phyloP scores from a whole-genome alignment of 2,888 invertebrate species.

The Dastarcus helophoroides region DNA sequence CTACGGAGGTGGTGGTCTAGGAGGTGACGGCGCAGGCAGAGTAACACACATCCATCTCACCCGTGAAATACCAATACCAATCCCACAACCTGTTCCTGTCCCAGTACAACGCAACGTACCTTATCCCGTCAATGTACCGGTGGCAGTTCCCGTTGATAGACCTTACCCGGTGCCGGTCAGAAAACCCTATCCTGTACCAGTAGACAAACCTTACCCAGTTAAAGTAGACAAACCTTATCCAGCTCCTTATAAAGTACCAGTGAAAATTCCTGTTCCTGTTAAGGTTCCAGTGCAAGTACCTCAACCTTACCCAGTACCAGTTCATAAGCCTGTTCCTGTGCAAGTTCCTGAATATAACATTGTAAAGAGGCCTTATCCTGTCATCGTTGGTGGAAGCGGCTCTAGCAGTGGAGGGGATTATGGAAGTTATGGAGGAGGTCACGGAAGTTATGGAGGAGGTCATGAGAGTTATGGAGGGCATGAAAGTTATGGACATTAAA shows the following conservation, averaged over 20 bases:
- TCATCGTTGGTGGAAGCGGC: too few relatives aligned
- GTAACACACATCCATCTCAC: slow-evolving; percentile 36
- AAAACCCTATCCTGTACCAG: slow-evolving; percentile 41
- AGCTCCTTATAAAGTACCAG: slow-evolving; percentile 25
- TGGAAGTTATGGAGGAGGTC: slow-evolving; percentile 17
- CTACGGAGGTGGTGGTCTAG: slow-evolving; percentile 14
- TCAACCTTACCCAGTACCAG: slow-evolving; percentile 35
- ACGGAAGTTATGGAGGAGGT: slow-evolving; percentile 13
- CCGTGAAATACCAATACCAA: slow-evolving; percentile 15
- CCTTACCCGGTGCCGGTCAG: slow-evolving; percentile 28
- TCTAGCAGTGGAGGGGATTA: slow-evolving; percentile 14
- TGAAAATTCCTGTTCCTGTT: slow-evolving; percentile 38
- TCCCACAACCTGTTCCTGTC: slow-evolving; percentile 12
- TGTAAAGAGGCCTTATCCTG: too few relatives aligned
- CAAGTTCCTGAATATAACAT: too few relatives aligned
- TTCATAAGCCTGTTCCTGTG: too few relatives aligned
- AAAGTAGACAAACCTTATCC: slow-evolving; percentile 43
- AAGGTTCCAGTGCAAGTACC: slow-evolving; percentile 44
- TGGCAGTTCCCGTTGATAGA: slow-evolving; percentile 33
- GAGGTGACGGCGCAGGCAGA: slow-evolving; percentile 15
- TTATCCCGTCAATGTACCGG: slow-evolving; percentile 37
- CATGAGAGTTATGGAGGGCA: slow-evolving; percentile 10
- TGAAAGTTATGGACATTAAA: slow-evolving; percentile 14
- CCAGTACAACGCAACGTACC: slow-evolving; percentile 26
- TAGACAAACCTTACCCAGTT: slow-evolving; percentile 47